Base-by-base conservation (phyloP, 2,888 invertebrate species). In the Plutella xylostella region DNA sequence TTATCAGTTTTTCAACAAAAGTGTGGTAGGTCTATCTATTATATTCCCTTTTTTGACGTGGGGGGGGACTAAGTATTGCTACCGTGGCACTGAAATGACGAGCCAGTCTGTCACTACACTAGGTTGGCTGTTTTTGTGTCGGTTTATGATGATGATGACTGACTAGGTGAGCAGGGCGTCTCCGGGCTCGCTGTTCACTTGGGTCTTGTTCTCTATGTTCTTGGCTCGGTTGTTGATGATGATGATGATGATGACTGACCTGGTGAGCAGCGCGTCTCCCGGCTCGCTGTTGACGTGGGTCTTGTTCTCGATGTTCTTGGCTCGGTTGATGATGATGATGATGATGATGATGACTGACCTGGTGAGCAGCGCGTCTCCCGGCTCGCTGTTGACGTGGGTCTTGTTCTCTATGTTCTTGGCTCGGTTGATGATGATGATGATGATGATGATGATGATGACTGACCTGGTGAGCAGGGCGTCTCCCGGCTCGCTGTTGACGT, bases 321-420 rank as follows among this genome's bases (percentile, higher is more conserved):
- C 98, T 44, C 98, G 88, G 82, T 96, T 97, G n/a, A n/a, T n/a
- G n/a, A n/a, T n/a, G n/a, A n/a, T n/a, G n/a, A n/a, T n/a, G n/a
- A n/a, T n/a, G n/a, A n/a, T n/a, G n/a, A n/a, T n/a, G n/a, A n/a
- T 30, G 4, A 12, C 15, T 5, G 49, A 74, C 76, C 96, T 93
- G 42, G 97, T 89, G 17, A 99, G 88, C 38, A 99, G 75, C 0
- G 98, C 97, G 77, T 98, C 97, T 56, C 98, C 98, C 0, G 98
- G 97, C 72, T 98, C 98, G 67, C 97, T 97, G 74, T 99, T 99
- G 50, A 99, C 92, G 61, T 93, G 92, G 47, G 97, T 97, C 57
- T 92, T 90, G 79, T 98, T 99, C 72, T 95, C 93, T 53, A 99
- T 99, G 67, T 94, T 97, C 85, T 99, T 99, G 11, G 98, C 98